A percentile compares a stretch with the other conserved stretches of the same genome.
Evolutionary conservation across 2,113 vertebrate species (phyloP).

Genomic region (Aythya baeri): DNA sequence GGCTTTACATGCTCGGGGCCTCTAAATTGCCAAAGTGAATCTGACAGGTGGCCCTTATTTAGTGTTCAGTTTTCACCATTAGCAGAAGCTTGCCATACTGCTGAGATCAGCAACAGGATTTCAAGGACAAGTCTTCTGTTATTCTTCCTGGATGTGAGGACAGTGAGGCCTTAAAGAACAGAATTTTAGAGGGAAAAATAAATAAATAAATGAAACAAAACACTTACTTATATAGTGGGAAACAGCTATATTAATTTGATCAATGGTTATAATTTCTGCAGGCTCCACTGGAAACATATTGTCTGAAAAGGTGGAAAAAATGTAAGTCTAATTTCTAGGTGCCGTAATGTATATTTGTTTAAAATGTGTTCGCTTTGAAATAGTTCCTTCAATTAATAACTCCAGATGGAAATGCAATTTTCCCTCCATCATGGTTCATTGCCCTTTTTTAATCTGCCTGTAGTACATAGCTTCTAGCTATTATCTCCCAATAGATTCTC

Average conservation of each 20-base stretch:
- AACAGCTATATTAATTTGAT: neutral
- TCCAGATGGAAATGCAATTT: neutral
- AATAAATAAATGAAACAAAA: no score
- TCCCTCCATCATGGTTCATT: neutral
- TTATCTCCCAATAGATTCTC: neutral
- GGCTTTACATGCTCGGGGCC: neutral
- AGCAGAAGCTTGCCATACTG: neutral
- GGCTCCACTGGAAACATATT: neutral
- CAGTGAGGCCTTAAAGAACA: neutral
- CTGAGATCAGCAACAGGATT: neutral
- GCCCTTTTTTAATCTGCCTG: neutral
- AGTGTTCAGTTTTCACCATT: neutral
- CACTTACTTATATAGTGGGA: neutral
- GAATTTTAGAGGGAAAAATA: neutral
- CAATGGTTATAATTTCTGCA: neutral
- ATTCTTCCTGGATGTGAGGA: neutral
- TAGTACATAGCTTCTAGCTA: neutral
- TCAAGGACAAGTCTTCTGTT: neutral
- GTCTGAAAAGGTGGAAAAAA: neutral
- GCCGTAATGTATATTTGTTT: neutral
- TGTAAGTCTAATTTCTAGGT: neutral
- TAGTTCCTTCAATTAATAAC: neutral
- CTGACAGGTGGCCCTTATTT: neutral
- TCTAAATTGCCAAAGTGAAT: neutral
- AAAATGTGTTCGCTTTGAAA: neutral